Evolutionary conservation across 37 sponge, comb jelly and placozoan genomes (phyloP).

Genomic region (Halisarca cf. caerulea): DNA sequence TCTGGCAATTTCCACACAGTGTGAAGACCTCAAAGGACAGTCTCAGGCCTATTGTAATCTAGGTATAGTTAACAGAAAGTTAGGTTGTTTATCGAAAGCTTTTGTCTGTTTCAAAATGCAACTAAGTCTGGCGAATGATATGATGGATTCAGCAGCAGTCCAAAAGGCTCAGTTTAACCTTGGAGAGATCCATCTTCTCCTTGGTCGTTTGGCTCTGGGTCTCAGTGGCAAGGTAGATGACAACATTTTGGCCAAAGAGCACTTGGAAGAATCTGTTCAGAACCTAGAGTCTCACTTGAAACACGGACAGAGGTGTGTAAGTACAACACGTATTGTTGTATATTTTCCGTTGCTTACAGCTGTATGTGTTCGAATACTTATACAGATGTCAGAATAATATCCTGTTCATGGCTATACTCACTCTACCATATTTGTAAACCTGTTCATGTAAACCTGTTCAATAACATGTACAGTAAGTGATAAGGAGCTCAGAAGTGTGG

Average conservation of each 20-base stretch:
- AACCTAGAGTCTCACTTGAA: slow-evolving; percentile 72
- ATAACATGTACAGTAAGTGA: too few species aligned
- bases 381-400: too few species aligned
- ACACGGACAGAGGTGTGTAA: slow-evolving; percentile 13
- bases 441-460: too few species aligned
- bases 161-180: slow-evolving; percentile 86
- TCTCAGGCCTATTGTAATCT: slow-evolving; percentile 88
- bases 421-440: too few species aligned
- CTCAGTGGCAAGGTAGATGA: neutral
- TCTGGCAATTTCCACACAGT: slow-evolving; percentile 70
- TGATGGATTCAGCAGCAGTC: slow-evolving; percentile 51
- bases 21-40: slow-evolving; percentile 70
- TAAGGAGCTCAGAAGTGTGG: too few species aligned
- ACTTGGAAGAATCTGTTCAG: slow-evolving; percentile 62
- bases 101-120: slow-evolving; percentile 76
- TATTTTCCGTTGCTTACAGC: too few species aligned
- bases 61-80: slow-evolving; percentile 73
- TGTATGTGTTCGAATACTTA: too few species aligned
- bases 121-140: slow-evolving; percentile 61
- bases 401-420: too few species aligned
- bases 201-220: slow-evolving; percentile 62
- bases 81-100: slow-evolving; percentile 67
- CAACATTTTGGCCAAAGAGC: slow-evolving; percentile 48
- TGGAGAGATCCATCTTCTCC: slow-evolving; percentile 77
- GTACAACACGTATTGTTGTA: too few species aligned